Evolutionary conservation across 2,888 invertebrate species (phyloP).

Genomic region (Galerucella nymphaeae): DNA sequence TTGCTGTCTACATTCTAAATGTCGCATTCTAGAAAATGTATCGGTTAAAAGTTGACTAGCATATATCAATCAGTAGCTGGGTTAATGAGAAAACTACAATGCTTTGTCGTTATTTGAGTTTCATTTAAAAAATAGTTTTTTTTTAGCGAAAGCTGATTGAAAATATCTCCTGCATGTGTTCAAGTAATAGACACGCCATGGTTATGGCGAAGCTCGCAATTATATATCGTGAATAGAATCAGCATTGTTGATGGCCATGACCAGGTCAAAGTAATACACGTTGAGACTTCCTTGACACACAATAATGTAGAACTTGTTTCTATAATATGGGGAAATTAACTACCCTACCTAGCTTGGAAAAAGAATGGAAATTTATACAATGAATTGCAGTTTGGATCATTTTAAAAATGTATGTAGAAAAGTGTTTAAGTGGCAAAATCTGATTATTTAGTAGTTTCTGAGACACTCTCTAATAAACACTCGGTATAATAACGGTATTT

Average conservation of each 20-base stretch:
- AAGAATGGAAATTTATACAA: too few species aligned
- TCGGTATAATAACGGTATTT: too few species aligned
- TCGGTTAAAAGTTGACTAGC: background rate
- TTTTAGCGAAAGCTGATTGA: too few species aligned
- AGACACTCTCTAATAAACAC: too few species aligned
- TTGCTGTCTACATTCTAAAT: slow-evolving; percentile 5
- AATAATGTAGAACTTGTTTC: background rate
- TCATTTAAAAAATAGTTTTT: too few species aligned
- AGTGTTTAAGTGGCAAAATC: too few species aligned
- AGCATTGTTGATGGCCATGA: slow-evolving; percentile 4
- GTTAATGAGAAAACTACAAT: too few species aligned
- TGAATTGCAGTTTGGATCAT: too few species aligned
- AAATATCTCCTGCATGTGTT: too few species aligned
- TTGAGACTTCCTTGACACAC: slow-evolving; percentile 5
- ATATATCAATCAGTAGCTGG: background rate
- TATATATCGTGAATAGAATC: slow-evolving; percentile 16
- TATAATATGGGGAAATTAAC: background rate
- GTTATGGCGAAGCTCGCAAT: slow-evolving; percentile 1
- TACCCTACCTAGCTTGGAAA: background rate
- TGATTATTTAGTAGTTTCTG: too few species aligned
- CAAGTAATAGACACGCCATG: slow-evolving; percentile 10
- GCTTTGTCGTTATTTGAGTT: too few species aligned
- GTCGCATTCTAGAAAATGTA: slow-evolving; percentile 3
- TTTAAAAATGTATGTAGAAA: too few species aligned
- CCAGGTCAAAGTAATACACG: slow-evolving; percentile 12